Percentiles rank a stretch among this genome's conserved stretches.
Conservation (phyloP, 2,113 vertebrate species). For the Solea solea region DNA sequence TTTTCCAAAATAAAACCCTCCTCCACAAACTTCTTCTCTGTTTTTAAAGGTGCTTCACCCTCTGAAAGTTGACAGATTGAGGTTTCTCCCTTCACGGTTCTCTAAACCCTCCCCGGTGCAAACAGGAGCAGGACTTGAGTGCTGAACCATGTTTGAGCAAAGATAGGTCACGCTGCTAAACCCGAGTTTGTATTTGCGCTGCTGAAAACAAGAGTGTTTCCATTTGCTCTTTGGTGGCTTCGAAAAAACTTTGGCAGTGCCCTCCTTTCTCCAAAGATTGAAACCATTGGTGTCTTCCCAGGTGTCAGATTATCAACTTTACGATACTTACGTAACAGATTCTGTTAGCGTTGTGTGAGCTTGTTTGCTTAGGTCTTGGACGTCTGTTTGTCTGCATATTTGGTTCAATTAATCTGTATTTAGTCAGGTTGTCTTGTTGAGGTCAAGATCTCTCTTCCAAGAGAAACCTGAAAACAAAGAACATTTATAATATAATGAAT, state of each 20-base stretch:
- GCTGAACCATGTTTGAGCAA: conserved; percentile 52
- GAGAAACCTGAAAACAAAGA: too few relatives aligned
- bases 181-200: neutral
- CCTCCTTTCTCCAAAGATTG: conserved; percentile 19
- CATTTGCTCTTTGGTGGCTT: conserved; percentile 39
- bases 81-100: neutral
- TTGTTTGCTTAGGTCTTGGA: too few relatives aligned
- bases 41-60: neutral
- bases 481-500: too few relatives aligned
- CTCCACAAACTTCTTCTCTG: neutral
- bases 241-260: neutral
- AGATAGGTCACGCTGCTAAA: conserved; percentile 27
- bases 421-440: too few relatives aligned
- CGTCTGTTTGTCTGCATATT: too few relatives aligned
- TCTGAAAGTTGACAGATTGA: conserved; percentile 2
- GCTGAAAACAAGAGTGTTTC: conserved; percentile 25
- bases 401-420: too few relatives aligned
- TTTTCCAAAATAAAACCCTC: conserved; percentile 1
- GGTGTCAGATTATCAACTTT: neutral
- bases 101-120: conserved; percentile 16
- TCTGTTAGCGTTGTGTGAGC: too few relatives aligned
- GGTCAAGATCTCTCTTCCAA: too few relatives aligned
- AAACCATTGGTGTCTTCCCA: conserved; percentile 11
- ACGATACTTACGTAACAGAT: too few relatives aligned
- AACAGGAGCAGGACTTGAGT: conserved; percentile 48